A percentile compares a stretch with the other conserved stretches of the same genome.
phyloP scores from a whole-genome alignment of 2,797 vertebrate genomes.

The Pipistrellus nathusii region DNA sequence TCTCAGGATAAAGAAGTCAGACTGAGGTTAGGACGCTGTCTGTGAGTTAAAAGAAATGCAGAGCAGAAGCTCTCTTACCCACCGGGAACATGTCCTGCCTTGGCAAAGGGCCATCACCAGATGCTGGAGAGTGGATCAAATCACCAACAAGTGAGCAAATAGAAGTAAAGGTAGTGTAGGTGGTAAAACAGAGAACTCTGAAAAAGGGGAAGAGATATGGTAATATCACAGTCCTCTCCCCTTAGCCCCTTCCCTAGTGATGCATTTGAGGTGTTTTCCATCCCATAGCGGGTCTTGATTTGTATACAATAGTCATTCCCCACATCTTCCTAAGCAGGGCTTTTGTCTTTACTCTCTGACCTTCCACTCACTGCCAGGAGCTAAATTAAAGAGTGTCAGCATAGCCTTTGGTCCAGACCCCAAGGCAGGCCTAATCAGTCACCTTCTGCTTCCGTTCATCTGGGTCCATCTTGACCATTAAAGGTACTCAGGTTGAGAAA shows the following conservation, averaged over 20 bases:
- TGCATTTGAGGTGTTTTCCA: not conserved
- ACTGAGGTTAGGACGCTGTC: not conserved
- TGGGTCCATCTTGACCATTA: not conserved
- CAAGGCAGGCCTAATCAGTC: not conserved
- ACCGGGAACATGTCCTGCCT: not conserved
- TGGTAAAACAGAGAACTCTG: not conserved
- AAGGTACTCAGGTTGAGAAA: not conserved
- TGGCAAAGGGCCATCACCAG: not conserved
- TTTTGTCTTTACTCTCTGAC: not conserved
- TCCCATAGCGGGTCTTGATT: not conserved
- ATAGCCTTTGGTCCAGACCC: not conserved
- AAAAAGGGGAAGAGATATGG: not conserved
- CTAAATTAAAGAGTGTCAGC: not conserved
- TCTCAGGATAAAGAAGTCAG: not conserved
- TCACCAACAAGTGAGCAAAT: not conserved
- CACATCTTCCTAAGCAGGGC: not conserved
- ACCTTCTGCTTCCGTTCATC: not conserved
- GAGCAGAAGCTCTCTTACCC: not conserved
- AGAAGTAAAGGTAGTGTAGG: not conserved
- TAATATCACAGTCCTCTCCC: not conserved
- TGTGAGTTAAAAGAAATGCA: not conserved
- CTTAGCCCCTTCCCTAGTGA: accelerated
- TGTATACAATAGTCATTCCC: not conserved
- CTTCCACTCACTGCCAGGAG: not conserved
- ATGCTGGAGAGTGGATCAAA: not conserved